Base-by-base conservation (phyloP, 1,140 invertebrate species). In the Eurosta solidaginis region DNA sequence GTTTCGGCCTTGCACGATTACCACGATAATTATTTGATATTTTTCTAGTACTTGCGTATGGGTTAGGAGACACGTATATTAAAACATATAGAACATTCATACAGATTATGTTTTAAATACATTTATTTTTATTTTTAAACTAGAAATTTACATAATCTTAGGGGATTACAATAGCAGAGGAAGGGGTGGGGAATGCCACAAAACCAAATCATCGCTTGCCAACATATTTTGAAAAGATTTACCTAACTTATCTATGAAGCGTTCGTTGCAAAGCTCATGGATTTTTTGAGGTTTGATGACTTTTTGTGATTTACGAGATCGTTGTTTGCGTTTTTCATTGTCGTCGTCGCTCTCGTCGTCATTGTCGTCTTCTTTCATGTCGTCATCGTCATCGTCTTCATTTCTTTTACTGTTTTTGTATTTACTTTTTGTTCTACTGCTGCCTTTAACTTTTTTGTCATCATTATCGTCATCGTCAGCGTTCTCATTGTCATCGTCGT, bases 381-480 rank as follows among this genome's bases (percentile, higher is more conserved):
- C 42, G 3, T 74, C 20, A 20, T 74, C 44, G 25, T 74, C 42
- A 10, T 45, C 42, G 25, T 47, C 27, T 3, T 47, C 17, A 9
- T 74, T 12, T 3, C 17, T 22, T 1, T 74, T n/a, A 29, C 22
- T 20, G 14, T 59, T 17, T 9, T 45, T 45, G 17, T 45, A 88
- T 59, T 91, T 86, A 7, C 89, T 82, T 25, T 88, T 84, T 14
- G 89, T 82, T 4, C 88, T 83, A 44, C 88, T 85, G 10, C 89
- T 83, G 5, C 88, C 82, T 5, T 89, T 84, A n/a, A 89, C 83
- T 0, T 89, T 84, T 49, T 89, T 82, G 17, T 89, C 84, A 20
- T 89, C 83, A 6, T 89, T 84, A 3, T 89, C 83, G 33, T 25
- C 20, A 33, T 77, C 52, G n/a, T n/a, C n/a, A n/a, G n/a, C n/a